Base-by-base conservation (phyloP, 1,140 invertebrate species). In the Polypedilum pembai region DNA sequence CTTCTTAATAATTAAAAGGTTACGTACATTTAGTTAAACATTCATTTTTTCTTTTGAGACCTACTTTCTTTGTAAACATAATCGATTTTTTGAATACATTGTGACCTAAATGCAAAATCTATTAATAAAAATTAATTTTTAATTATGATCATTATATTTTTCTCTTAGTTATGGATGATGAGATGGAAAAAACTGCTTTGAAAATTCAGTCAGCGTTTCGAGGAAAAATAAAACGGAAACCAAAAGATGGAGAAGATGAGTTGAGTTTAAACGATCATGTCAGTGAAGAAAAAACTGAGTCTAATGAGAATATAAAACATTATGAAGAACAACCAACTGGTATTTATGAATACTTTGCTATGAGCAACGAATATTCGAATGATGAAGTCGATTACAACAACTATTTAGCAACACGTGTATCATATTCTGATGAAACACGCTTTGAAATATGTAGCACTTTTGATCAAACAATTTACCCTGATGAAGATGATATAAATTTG, bases 171-270 rank as follows among this genome's bases (percentile, higher is more conserved):
- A 69, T 69, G 65, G 65, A 69, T 20, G 65, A 18, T 21, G 65
- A 69, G 10, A 69, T 69, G 65, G 85, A 85, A 74, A 81, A 88
- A 78, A 89, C 90, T 74, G 89, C 89, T 75, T 87, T 86, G 72
- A 89, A 87, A 80, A 91, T 91, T 80, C 89, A 91, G 81, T 88
- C 89, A 76, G 86, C 84, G 74, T 91, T 88, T 80, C 83, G 89
- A 78, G 89, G 89, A 56, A 69, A 69, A 20, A 69, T 69, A 8
- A 18, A 21, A 8, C 15, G 65, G 8, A 69, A 69, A 18, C 65
- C 65, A 20, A 69, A 69, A 18, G 65, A 69, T 12, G 65, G 65
- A 18, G 4, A 18, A 20, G 65, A 33, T 33, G 24, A 20, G 10
- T 20, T 18, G 20, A 18, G 15, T 18, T 69, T 18, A 1, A 18